Conservation (phyloP, 2,113 vertebrate species). For the Lophura nycthemera region DNA sequence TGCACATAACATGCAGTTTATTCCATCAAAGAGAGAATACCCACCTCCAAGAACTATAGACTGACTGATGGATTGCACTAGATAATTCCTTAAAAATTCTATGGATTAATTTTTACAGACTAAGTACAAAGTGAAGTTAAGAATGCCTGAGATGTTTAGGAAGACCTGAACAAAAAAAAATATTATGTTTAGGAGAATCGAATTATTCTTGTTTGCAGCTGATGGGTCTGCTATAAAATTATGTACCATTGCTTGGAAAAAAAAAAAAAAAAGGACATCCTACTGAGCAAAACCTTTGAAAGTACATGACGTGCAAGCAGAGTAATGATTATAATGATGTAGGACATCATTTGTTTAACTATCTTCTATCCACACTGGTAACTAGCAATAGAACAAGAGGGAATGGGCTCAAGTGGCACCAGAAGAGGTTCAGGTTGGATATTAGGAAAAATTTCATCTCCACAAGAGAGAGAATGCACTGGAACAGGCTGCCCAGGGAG, state of each 20-base stretch:
- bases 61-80: neutral
- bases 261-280: neutral
- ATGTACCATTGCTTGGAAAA: neutral
- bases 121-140: neutral
- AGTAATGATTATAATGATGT: neutral
- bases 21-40: neutral
- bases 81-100: neutral
- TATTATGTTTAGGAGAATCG: fast-evolving
- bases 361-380: neutral
- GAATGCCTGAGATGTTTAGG: neutral
- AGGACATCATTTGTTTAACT: neutral
- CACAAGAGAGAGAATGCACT: too few species aligned
- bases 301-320: neutral
- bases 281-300: neutral
- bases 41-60: neutral
- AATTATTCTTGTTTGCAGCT: neutral
- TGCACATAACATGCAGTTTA: neutral
- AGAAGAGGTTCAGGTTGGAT: too few species aligned
- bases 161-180: neutral
- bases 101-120: neutral
- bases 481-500: too few species aligned
- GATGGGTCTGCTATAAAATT: neutral
- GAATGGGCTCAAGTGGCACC: too few species aligned
- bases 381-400: too few species aligned
- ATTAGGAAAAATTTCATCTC: too few species aligned